phyloP scores from a whole-genome alignment of 2,113 vertebrate species.

The Sisor rabdophorus region DNA sequence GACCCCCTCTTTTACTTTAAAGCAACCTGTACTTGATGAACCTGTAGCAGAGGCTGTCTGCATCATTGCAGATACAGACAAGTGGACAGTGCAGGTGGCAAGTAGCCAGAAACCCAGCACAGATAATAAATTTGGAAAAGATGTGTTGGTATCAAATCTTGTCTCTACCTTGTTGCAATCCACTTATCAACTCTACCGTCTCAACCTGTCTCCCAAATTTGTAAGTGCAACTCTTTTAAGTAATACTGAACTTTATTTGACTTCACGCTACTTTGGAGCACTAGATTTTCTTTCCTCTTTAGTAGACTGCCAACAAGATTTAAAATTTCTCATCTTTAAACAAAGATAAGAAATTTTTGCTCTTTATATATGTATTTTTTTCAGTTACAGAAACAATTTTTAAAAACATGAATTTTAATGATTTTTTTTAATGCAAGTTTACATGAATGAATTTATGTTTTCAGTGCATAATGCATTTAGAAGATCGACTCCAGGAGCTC shows the following conservation, averaged over 20 bases:
- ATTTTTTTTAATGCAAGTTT: too few species aligned
- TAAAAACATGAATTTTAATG: background rate
- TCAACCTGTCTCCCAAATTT: slow-evolving; percentile 95
- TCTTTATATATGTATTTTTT: background rate
- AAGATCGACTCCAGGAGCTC: slow-evolving; percentile 93
- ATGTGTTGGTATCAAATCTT: slow-evolving; percentile 92
- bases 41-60: slow-evolving; percentile 97
- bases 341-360: background rate
- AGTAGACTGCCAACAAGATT: background rate
- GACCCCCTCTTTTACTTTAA: slow-evolving; percentile 31
- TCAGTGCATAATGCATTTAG: slow-evolving; percentile 97
- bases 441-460: too few species aligned
- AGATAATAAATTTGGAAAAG: slow-evolving; percentile 90
- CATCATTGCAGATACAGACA: slow-evolving; percentile 96
- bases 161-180: slow-evolving; percentile 92
- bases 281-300: background rate
- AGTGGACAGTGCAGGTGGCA: slow-evolving; percentile 95
- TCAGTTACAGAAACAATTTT: background rate
- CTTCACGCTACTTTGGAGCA: background rate
- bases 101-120: slow-evolving; percentile 90
- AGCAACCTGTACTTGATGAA: slow-evolving; percentile 97
- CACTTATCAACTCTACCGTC: slow-evolving; percentile 94
- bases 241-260: background rate
- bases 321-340: background rate
- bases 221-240: slow-evolving; percentile 66